These are phyloP conservation scores for Spongilla lacustris DNA, from an alignment of 37 sponge, comb jelly and placozoan genomes.

Conservation along the genomic window DNA sequence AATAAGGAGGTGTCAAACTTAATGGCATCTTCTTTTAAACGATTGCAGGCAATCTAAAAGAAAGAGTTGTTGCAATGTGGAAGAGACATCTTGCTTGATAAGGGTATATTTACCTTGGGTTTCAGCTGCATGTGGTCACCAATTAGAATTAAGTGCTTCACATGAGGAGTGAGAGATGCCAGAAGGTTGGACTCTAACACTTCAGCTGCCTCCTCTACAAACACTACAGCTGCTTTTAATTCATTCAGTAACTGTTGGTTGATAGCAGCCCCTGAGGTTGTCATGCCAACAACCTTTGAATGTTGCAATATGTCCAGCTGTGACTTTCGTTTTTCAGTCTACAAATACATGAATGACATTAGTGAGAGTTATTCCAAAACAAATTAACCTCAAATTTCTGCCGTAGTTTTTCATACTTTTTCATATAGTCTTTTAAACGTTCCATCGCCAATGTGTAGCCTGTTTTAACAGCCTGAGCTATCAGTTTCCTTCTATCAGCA, in stretches of 20 bases:
- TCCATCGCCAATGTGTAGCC: slow-evolving; percentile 12
- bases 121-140: slow-evolving; percentile 33
- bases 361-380: not conserved
- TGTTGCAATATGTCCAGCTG: not conserved
- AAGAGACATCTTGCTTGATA: not conserved
- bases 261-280: slow-evolving; percentile 31
- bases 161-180: slow-evolving; percentile 20
- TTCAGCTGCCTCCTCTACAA: slow-evolving; percentile 39
- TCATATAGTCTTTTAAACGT: slow-evolving; percentile 2
- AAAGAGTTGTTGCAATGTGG: not conserved
- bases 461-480: not conserved
- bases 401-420: slow-evolving; percentile 4
- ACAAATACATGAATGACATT: not conserved
- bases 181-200: slow-evolving; percentile 25
- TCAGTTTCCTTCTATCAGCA: slow-evolving; percentile 1
- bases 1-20: slow-evolving; percentile 39
- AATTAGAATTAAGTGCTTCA: slow-evolving; percentile 31
- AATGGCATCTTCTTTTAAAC: not conserved
- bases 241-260: slow-evolving; percentile 18
- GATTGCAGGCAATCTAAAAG: slow-evolving; percentile 2
- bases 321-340: not conserved
- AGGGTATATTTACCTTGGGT: slow-evolving; percentile 11
- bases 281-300: slow-evolving; percentile 24
- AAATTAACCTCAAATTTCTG: slow-evolving; percentile 8
- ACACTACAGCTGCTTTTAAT: slow-evolving; percentile 9